These are phyloP conservation scores for Pachycephus smyrnensis DNA, from an alignment of 2,888 invertebrate genomes.

Conservation along the genomic window DNA sequence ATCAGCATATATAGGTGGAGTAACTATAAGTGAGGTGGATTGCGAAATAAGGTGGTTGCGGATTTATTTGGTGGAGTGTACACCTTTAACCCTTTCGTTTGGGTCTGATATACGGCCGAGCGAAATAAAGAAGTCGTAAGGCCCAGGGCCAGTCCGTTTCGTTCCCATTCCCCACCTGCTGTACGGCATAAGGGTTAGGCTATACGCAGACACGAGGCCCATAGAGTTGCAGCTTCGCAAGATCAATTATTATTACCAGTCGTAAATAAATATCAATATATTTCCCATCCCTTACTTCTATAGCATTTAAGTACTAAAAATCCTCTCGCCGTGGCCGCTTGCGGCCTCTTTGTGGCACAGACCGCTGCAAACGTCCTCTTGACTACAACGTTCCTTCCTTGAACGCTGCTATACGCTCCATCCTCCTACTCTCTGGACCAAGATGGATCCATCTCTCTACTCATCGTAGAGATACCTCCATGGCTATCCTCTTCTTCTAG, in stretches of 20 bases:
- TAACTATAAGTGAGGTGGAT: neutral
- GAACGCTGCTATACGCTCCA: neutral
- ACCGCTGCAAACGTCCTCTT: constrained; percentile 44
- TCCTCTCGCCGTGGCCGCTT: constrained; percentile 39
- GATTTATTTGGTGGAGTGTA: constrained; percentile 45
- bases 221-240: constrained; percentile 40
- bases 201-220: constrained; percentile 10
- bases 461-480: neutral
- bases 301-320: constrained; percentile 38
- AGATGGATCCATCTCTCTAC: neutral
- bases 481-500: neutral
- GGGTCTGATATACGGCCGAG: constrained; percentile 52
- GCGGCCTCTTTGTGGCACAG: constrained; percentile 53
- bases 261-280: constrained; percentile 57
- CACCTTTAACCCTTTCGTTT: constrained; percentile 53
- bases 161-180: constrained; percentile 19
- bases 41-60: neutral
- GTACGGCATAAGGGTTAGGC: constrained; percentile 3
- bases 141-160: constrained; percentile 36
- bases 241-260: constrained; percentile 57
- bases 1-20: neutral
- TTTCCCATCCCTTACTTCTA: constrained; percentile 29
- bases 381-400: constrained; percentile 35
- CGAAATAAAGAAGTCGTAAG: constrained; percentile 53
- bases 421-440: neutral